Conservation (phyloP, 2,113 vertebrate species). For the Sakesphorus luctuosus region DNA sequence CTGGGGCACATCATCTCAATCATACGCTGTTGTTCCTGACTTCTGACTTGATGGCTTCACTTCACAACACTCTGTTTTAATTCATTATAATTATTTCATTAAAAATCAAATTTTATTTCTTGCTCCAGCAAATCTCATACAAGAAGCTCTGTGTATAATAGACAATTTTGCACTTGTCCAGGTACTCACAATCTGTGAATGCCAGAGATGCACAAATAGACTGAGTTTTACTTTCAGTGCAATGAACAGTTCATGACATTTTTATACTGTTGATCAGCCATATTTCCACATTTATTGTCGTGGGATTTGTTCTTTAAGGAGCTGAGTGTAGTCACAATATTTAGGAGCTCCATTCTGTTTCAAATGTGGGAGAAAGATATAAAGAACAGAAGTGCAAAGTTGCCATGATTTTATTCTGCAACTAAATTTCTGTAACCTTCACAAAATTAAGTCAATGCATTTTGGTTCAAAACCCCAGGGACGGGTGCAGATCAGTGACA, state of each 20-base stretch:
- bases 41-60: neutral
- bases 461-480: neutral
- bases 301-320: neutral
- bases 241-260: neutral
- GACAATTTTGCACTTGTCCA: slow-evolving; percentile 3
- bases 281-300: neutral
- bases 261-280: neutral
- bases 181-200: neutral
- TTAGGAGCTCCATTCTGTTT: neutral
- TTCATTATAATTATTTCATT: neutral
- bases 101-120: neutral
- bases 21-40: neutral
- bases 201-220: neutral
- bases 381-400: neutral
- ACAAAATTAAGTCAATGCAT: neutral
- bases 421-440: neutral
- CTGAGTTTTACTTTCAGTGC: neutral
- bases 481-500: neutral
- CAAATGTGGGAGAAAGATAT: neutral
- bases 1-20: neutral
- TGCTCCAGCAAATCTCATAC: neutral
- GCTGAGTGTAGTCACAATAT: neutral
- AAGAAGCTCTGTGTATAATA: neutral
- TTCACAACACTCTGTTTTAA: neutral
- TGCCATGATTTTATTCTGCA: neutral